Evolutionary conservation across 37 sponge, comb jelly and placozoan species (phyloP).

Genomic region (Hormiphora californensis): DNA sequence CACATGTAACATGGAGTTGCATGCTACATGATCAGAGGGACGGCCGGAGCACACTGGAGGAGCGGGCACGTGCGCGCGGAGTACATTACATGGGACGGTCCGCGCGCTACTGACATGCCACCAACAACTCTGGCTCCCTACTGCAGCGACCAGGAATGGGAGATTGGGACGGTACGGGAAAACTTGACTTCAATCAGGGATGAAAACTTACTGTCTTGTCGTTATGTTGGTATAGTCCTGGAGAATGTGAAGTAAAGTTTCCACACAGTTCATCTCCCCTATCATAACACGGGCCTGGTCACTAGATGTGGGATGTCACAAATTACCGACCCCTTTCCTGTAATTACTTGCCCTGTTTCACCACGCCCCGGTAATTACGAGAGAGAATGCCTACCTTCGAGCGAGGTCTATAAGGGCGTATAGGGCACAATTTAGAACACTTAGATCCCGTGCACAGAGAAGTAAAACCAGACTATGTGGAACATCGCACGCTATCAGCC

Average conservation of each 20-base stretch:
- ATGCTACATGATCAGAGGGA: too few relatives aligned
- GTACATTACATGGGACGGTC: too few relatives aligned
- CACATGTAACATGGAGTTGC: too few relatives aligned
- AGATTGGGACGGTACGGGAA: background rate
- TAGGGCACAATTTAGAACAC: constrained; percentile 40
- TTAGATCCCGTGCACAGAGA: constrained; percentile 47
- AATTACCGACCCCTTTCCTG: background rate
- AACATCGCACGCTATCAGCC: constrained; percentile 41
- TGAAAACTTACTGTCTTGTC: background rate
- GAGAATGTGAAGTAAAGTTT: constrained; percentile 25
- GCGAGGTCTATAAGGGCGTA: constrained; percentile 47
- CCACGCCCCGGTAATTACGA: too few relatives aligned
- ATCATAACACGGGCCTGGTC: constrained; percentile 37
- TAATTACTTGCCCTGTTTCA: too few relatives aligned
- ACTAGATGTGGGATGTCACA: background rate
- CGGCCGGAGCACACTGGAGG: too few relatives aligned
- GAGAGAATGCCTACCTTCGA: background rate
- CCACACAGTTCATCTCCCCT: constrained; percentile 37
- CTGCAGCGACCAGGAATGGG: too few relatives aligned
- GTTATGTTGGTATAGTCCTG: constrained; percentile 33
- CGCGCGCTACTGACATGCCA: too few relatives aligned
- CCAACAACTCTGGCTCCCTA: too few relatives aligned
- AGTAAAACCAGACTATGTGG: constrained; percentile 21
- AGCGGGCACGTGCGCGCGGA: too few relatives aligned
- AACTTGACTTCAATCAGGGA: background rate